Conservation (phyloP, 2,888 invertebrate genomes). For the Hedychridium roseum region DNA sequence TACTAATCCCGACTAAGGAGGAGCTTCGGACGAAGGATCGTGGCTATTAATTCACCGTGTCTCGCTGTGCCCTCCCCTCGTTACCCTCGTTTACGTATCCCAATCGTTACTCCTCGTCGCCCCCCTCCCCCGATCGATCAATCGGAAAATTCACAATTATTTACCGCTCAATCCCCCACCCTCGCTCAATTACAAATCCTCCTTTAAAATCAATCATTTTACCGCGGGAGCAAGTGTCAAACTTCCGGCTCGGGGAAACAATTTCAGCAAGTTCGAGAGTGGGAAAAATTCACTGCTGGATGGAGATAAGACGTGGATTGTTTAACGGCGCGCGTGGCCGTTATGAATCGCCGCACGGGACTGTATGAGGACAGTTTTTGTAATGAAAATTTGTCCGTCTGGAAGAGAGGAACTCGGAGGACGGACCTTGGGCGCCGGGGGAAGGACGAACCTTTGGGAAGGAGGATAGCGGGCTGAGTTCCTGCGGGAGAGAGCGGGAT, state of each 20-base stretch:
- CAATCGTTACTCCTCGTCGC: conserved; percentile 28
- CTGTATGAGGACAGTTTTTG: too few species aligned
- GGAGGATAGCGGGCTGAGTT: conserved; percentile 2
- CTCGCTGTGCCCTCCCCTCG: conserved; percentile 19
- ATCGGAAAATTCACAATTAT: too few species aligned
- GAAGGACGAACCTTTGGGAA: conserved; percentile 10
- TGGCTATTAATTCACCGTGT: conserved; percentile 47
- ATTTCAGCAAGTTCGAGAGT: too few species aligned
- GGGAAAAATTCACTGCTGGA: too few species aligned
- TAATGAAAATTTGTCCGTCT: background rate
- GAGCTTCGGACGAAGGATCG: conserved; percentile 43
- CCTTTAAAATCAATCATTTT: too few species aligned
- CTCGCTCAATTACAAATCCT: too few species aligned
- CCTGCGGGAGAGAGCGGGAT: conserved; percentile 26
- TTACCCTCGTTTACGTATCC: conserved; percentile 14
- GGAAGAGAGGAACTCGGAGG: background rate
- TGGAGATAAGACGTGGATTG: too few species aligned
- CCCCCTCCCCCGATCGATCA: conserved; percentile 22
- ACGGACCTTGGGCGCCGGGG: background rate
- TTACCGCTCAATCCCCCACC: too few species aligned
- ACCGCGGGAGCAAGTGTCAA: too few species aligned
- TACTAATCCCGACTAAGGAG: conserved; percentile 53
- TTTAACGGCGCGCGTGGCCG: too few species aligned
- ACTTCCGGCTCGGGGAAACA: too few species aligned
- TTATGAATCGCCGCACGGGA: too few species aligned